Evolutionary conservation across 2,113 vertebrate species (phyloP).

Genomic region (human (Homo sapiens)): GRCh38 chr15:57029501-57030000

Average conservation of each 20-base stretch:
- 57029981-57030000: background rate
- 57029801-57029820: background rate
- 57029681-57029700: background rate
- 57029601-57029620: background rate
- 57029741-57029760: background rate
- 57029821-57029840: background rate
- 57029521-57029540: constrained; percentile 24
- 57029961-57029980: background rate
- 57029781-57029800: constrained; percentile 15
- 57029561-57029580: background rate
- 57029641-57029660: background rate
- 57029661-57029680: background rate
- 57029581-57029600: background rate
- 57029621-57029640: background rate
- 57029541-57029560: background rate
- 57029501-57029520: background rate
- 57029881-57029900: background rate
- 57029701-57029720: background rate
- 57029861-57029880: background rate
- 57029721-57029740: background rate
- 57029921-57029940: background rate
- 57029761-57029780: background rate
- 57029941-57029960: background rate
- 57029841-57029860: background rate
- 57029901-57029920: background rate